These are phyloP conservation scores for Scaptomyza pallida DNA, from an alignment of 1,140 invertebrate genomes.

Conservation along the genomic window DNA sequence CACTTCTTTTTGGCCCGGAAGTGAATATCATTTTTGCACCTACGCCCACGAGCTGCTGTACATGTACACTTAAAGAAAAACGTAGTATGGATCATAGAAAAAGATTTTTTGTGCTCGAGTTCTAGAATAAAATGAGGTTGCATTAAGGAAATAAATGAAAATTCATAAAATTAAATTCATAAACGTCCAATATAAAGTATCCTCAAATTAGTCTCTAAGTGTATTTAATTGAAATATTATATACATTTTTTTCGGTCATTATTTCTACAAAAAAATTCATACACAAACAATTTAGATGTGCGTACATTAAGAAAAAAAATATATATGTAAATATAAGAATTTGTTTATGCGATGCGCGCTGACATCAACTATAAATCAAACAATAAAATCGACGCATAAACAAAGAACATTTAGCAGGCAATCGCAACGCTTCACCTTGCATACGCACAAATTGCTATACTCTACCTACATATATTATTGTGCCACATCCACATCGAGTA, in stretches of 20 bases:
- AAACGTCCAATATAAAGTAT: no score
- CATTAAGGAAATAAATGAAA: no score
- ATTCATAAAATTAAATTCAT: no score
- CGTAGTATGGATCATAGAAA: no score
- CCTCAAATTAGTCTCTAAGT: no score
- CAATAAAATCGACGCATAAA: conserved; percentile 29
- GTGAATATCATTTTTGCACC: conserved; percentile 14
- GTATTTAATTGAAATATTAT: background rate
- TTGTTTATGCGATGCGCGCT: conserved; percentile 15
- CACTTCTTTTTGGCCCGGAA: conserved; percentile 38
- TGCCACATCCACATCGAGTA: no score
- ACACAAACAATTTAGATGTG: background rate
- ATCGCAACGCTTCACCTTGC: conserved; percentile 22
- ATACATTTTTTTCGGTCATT: background rate
- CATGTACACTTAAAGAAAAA: no score
- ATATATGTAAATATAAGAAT: conserved; percentile 3
- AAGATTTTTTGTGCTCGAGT: no score
- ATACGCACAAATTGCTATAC: conserved; percentile 4
- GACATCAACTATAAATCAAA: conserved; percentile 24
- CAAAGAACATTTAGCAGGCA: conserved; percentile 12
- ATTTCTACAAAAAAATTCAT: background rate
- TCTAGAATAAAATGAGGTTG: no score
- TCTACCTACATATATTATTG: background rate
- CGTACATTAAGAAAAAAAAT: no score
- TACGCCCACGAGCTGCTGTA: conserved; percentile 7